Percentiles rank a stretch among this genome's conserved stretches.
Evolutionary conservation across 2,797 vertebrate genomes (phyloP).

Genomic region (Karalla daura): DNA sequence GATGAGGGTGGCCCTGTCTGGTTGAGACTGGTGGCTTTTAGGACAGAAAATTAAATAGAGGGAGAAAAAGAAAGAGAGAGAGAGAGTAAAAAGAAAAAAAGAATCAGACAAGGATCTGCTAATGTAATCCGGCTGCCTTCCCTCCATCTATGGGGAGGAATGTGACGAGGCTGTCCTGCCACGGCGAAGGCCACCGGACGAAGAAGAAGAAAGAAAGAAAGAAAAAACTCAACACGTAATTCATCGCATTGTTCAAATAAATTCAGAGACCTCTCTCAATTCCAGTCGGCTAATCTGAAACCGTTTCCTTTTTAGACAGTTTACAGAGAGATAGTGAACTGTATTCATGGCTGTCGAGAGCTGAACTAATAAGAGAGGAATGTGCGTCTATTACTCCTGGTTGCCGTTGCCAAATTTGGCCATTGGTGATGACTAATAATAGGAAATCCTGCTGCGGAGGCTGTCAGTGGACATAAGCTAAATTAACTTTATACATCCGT

Average conservation of each 20-base stretch:
- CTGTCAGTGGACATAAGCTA: too few relatives aligned
- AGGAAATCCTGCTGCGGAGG: too few relatives aligned
- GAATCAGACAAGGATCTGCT: conserved; percentile 56
- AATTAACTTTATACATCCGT: too few relatives aligned
- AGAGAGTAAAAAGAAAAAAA: not conserved
- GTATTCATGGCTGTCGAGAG: not conserved
- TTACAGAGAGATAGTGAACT: not conserved
- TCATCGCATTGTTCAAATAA: too few relatives aligned
- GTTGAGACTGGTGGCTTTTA: conserved; percentile 11
- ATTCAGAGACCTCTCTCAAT: not conserved
- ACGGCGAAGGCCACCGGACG: not conserved
- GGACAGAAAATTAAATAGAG: conserved; percentile 38
- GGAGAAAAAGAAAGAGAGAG: not conserved
- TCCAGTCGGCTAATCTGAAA: not conserved
- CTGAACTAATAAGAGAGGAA: too few relatives aligned
- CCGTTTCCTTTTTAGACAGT: too few relatives aligned
- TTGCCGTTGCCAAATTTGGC: too few relatives aligned
- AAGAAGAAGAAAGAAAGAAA: not conserved
- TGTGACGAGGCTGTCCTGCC: not conserved
- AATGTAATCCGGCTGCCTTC: conserved; percentile 53
- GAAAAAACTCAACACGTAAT: too few relatives aligned
- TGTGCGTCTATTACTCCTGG: too few relatives aligned
- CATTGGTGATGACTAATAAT: too few relatives aligned
- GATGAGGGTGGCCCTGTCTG: conserved; percentile 16
- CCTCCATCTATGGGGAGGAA: conserved; percentile 36